Percentiles rank a stretch among this genome's conserved stretches.
Conservation (phyloP, 2,888 invertebrate genomes). For the Agrilus mali region DNA sequence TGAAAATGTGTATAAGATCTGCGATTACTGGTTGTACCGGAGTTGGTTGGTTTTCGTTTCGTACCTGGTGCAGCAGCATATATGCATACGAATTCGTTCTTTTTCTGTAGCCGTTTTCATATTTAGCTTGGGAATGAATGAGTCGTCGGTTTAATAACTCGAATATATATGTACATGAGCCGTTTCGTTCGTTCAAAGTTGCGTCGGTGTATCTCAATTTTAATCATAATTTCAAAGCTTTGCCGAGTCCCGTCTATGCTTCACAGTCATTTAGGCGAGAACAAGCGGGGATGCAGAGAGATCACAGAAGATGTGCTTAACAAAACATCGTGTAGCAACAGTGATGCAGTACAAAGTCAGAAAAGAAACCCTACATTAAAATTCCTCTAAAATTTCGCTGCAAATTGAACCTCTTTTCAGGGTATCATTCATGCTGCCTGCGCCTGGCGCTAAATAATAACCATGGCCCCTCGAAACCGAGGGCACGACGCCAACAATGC, state of each 20-base stretch:
- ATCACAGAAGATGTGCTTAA: slow-evolving; percentile 23
- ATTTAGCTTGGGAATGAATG: too few relatives aligned
- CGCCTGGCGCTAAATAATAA: too few relatives aligned
- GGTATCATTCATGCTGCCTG: slow-evolving; percentile 3
- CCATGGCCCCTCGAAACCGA: too few relatives aligned
- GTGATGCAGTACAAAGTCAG: slow-evolving; percentile 22
- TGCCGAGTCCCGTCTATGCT: slow-evolving; percentile 14
- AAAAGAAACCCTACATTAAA: slow-evolving; percentile 28
- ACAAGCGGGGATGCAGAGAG: slow-evolving; percentile 27
- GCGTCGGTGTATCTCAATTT: slow-evolving; percentile 19
- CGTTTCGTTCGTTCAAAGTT: slow-evolving; percentile 2
- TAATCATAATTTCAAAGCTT: slow-evolving; percentile 28
- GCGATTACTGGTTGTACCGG: too few relatives aligned
- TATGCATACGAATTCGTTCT: too few relatives aligned
- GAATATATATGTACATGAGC: too few relatives aligned
- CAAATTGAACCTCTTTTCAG: slow-evolving; percentile 34
- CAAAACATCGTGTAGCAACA: slow-evolving; percentile 27
- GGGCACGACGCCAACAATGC: too few relatives aligned
- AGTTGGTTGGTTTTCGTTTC: too few relatives aligned
- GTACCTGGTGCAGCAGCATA: too few relatives aligned
- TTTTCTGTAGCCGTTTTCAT: too few relatives aligned
- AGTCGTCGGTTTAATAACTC: too few relatives aligned
- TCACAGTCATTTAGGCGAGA: slow-evolving; percentile 31
- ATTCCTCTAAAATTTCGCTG: slow-evolving; percentile 36
- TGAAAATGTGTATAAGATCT: too few relatives aligned